Conservation (phyloP, 2,113 vertebrate species). For the Struthidea cinerea region DNA sequence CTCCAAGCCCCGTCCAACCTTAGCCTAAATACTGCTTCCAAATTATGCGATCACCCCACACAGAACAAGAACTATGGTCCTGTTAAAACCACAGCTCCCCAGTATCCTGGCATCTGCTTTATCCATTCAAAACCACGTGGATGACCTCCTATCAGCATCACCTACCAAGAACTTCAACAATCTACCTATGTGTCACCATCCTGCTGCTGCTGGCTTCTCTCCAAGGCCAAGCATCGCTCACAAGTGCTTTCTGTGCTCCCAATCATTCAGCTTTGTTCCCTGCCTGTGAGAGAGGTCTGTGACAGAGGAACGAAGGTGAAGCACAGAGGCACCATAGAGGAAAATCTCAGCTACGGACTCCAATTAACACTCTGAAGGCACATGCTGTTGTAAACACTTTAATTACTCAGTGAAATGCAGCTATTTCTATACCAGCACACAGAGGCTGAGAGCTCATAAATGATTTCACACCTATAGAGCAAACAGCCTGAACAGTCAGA, state of each 20-base stretch:
- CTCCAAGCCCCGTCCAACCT: background rate
- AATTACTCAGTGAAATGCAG: background rate
- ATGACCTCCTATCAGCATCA: background rate
- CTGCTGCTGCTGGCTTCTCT: background rate
- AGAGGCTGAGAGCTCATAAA: background rate
- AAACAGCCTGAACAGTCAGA: background rate
- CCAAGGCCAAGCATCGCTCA: background rate
- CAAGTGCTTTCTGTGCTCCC: background rate
- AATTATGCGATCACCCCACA: background rate
- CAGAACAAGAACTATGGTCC: background rate
- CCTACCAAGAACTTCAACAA: background rate
- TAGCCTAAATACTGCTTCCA: background rate
- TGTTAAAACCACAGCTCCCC: background rate
- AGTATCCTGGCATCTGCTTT: background rate
- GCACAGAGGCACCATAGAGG: background rate
- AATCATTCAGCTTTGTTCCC: background rate
- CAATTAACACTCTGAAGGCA: background rate
- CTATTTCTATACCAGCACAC: background rate
- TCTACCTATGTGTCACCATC: background rate
- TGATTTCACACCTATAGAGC: conserved; percentile 14
- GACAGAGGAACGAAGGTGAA: background rate
- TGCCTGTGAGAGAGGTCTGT: background rate
- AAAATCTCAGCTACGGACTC: background rate
- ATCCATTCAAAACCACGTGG: background rate
- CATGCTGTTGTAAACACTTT: background rate